A percentile compares a stretch with the other conserved stretches of the same genome.
Conservation (phyloP, 2,888 invertebrate genomes). For the Andrena praecox region DNA sequence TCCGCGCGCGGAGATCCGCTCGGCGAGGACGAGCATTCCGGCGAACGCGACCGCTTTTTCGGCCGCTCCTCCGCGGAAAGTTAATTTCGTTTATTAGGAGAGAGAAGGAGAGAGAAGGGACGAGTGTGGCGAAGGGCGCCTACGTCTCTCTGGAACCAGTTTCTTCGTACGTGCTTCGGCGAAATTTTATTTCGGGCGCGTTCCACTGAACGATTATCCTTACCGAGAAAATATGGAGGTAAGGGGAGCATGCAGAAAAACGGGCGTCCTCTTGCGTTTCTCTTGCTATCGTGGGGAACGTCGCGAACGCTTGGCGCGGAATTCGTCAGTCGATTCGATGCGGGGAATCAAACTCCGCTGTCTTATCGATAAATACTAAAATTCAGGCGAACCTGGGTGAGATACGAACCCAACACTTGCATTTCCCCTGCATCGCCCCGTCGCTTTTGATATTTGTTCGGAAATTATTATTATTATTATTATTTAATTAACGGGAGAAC, state of each 20-base stretch:
- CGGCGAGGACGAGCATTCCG: constrained; percentile 45
- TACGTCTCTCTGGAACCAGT: constrained; percentile 56
- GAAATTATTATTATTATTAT: too few species aligned
- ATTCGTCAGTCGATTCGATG: constrained; percentile 4
- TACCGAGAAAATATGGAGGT: constrained; percentile 74
- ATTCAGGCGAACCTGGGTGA: too few species aligned
- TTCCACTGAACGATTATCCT: constrained; percentile 73
- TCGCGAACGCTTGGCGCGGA: not conserved
- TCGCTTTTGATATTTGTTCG: too few species aligned
- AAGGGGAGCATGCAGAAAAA: constrained; percentile 63
- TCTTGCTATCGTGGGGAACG: not conserved
- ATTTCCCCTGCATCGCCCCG: too few species aligned
- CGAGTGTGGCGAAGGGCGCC: constrained; percentile 17
- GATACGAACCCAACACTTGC: too few species aligned
- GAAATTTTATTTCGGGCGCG: constrained; percentile 76
- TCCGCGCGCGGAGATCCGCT: constrained; percentile 29
- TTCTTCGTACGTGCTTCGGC: constrained; percentile 67
- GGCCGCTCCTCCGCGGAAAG: constrained; percentile 67
- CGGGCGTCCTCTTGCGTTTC: constrained; percentile 17
- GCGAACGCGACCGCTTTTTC: constrained; percentile 73
- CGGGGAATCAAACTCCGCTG: constrained; percentile 1
- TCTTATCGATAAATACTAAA: too few species aligned
- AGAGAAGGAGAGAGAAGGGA: constrained; percentile 13
- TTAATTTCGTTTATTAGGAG: constrained; percentile 76
- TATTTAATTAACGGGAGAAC: too few species aligned